Evolutionary conservation across 2,113 vertebrate genomes (phyloP).

Genomic region (Plecturocebus donacophilus): DNA sequence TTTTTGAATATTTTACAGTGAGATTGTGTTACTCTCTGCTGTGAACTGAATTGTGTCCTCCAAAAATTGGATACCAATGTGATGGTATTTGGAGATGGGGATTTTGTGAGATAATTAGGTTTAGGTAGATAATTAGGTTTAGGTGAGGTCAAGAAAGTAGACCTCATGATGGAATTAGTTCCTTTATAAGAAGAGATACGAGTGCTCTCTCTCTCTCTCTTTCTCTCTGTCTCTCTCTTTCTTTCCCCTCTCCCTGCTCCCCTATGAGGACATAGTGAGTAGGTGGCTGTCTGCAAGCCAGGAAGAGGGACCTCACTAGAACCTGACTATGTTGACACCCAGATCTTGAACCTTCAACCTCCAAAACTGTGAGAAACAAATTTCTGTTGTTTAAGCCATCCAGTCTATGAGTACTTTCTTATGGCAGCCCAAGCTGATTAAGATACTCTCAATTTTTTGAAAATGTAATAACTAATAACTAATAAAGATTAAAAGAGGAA

Average conservation of each 20-base stretch:
- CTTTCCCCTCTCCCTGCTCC: background rate
- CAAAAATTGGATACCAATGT: rapidly evolving
- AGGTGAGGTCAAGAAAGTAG: background rate
- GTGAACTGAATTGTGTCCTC: background rate
- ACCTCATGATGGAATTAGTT: background rate
- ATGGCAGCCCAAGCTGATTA: background rate
- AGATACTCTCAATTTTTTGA: background rate
- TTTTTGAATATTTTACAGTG: background rate
- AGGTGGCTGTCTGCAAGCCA: background rate
- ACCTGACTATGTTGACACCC: rapidly evolving
- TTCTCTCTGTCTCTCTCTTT: too few species aligned
- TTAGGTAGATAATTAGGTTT: background rate
- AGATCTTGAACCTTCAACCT: background rate
- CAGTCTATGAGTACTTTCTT: background rate
- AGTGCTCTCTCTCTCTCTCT: rapidly evolving
- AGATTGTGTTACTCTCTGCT: background rate
- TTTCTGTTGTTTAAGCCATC: background rate
- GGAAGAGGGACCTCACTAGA: background rate
- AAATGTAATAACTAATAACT: background rate
- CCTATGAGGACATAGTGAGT: background rate
- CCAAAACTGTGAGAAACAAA: background rate
- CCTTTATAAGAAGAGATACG: background rate
- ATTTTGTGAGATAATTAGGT: too few species aligned
- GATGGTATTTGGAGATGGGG: background rate
- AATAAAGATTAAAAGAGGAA: background rate